Base-by-base conservation (phyloP, 2,797 vertebrate genomes). In the Dryobates pubescens region DNA sequence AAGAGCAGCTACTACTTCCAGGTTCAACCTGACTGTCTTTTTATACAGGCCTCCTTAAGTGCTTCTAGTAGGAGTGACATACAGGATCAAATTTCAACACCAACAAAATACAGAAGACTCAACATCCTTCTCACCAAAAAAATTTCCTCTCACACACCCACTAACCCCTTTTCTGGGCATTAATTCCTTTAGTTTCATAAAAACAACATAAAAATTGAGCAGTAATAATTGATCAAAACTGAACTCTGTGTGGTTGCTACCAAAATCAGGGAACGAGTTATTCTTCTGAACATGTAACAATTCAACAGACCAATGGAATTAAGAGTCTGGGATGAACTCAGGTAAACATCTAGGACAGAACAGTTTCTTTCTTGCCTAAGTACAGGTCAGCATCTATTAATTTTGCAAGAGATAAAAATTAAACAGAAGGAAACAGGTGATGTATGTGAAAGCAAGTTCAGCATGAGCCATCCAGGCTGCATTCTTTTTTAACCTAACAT, bases 381-480 rank as follows among this genome's bases (percentile, higher is more conserved):
- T 11, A 72, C 0, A 87, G 53, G 89, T 63, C 26, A 82, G 43
- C 13, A 83, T 65, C 5, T 17, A 83, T 57, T 32, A 86, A n/a
- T 72, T 87, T 68, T 72, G 62, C 86, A 93, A 93, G 18, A 64
- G 43, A 6, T 63, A 88, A 92, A 82, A 79, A 54, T 61, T 70
- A 82, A 72, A 63, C 22, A 79, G 22, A 2, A 88, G 71, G 26
- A 84, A 3, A 29, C 43, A 30, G 27, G 41, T 81, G 76, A 59
- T 67, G 47, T 78, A 93, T 80, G 17, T 76, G 34, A 86, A 81
- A 53, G 20, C 47, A 80, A 89, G 73, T 83, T 94, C 82, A 89
- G 76, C 76, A 70, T 13, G 38, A 73, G 63, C 69, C 87, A 90
- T 29, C 26, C 69, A 87, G 30, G n/a, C 17, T 67, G 24, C 63